Evolutionary conservation across 2,797 vertebrate genomes (phyloP), one percentile per base, ranked within the genome.

Genomic region (Coregonus ussuriensis): DNA sequence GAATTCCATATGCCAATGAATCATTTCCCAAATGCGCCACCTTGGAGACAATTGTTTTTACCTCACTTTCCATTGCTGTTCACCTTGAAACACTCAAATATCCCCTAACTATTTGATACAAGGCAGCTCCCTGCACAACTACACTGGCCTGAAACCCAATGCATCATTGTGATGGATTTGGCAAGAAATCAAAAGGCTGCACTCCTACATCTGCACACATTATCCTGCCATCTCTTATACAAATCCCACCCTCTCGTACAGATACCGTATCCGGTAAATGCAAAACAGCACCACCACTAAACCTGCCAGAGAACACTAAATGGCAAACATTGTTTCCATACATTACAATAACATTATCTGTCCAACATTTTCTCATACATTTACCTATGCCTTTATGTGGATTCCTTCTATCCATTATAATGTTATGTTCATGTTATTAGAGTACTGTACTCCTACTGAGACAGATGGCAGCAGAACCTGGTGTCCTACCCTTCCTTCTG

Each of bases 381-480:
- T 72, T 15, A 18, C 15, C 33, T 15, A 21, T 65, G 62, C 21
- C 62, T 29, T 67, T 4, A 35, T 35, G 31, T 16, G 66, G 66
- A 35, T 33, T 68, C 29, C 66, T 68, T 33, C 1, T 1, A 2
- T 67, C 21, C 13, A 33, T 67, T 31, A 35, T 67, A 54, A 16
- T 3, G 29, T 53, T 33, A 18, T 56, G 51, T 18, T 25, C 16
- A 14, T 2, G 37, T 54, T 11, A n/a, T 21, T 70, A 9, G 2
- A 9, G n/a, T 41, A 33, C 41, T 70, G 54, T 35, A 33, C 35
- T 56, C 13, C 41, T 33, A 3, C 92, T 87, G 71, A 18, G 83
- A 80, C 75, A 68, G 51, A 72, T 35, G 70, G 75, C 68, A 80
- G 79, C 78, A 79, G 85, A 76, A 41, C 83, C 70, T 85, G 76